A percentile compares a stretch with the other conserved stretches of the same genome.
Evolutionary conservation across 2,797 vertebrate genomes (phyloP).

Genomic region (Gymnothorax reevesii): DNA sequence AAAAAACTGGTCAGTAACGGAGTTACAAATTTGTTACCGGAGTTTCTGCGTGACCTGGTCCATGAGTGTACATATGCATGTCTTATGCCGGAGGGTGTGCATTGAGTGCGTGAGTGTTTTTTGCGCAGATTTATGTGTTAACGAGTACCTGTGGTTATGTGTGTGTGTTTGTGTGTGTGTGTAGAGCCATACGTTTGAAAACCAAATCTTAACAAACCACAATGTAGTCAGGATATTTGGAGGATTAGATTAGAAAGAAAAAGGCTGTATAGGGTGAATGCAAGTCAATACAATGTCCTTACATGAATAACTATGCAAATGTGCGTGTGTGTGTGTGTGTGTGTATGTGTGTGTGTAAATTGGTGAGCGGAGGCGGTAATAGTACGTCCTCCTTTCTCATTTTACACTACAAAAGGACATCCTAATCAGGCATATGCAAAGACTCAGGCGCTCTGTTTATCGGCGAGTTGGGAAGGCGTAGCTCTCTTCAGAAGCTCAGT

Average conservation of each 20-base stretch:
- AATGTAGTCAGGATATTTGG: too few relatives aligned
- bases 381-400: not conserved
- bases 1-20: too few relatives aligned
- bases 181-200: not conserved
- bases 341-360: conserved; percentile 23
- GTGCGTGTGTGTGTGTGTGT: not conserved
- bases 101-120: conserved; percentile 25
- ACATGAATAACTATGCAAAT: too few relatives aligned
- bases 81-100: not conserved
- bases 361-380: conserved; percentile 10
- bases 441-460: conserved; percentile 21
- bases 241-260: too few relatives aligned
- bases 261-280: too few relatives aligned
- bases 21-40: too few relatives aligned
- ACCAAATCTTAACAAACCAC: too few relatives aligned
- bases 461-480: conserved; percentile 17
- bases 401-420: not conserved
- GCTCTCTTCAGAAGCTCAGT: not conserved
- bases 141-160: too few relatives aligned
- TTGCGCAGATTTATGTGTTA: not conserved
- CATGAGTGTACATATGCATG: too few relatives aligned
- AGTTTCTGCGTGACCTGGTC: conserved; percentile 6
- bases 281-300: too few relatives aligned
- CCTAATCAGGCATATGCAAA: conserved; percentile 41
- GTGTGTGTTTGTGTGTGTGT: not conserved